Conservation (phyloP, 37 sponge, comb jelly and placozoan species). For the Chondrosia reniformis region DNA sequence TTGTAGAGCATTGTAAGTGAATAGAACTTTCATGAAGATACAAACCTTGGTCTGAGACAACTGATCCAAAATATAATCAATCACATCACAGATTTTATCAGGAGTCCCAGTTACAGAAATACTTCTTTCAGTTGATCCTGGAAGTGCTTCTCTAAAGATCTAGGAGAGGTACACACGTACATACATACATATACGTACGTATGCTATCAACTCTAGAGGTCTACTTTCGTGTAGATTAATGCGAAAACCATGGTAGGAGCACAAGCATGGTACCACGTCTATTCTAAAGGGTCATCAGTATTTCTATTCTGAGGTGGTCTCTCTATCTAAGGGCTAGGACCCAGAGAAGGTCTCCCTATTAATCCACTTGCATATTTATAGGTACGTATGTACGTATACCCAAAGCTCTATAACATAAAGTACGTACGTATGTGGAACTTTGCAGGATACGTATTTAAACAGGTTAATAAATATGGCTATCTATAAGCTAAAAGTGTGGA, state of each 20-base stretch:
- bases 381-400: background rate
- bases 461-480: too few relatives aligned
- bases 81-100: slow-evolving; percentile 36
- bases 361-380: too few relatives aligned
- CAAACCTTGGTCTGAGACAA: slow-evolving; percentile 9
- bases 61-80: slow-evolving; percentile 6
- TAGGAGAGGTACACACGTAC: background rate
- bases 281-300: too few relatives aligned
- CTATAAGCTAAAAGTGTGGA: too few relatives aligned
- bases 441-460: too few relatives aligned
- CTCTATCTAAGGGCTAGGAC: too few relatives aligned
- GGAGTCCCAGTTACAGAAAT: slow-evolving; percentile 50
- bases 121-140: slow-evolving; percentile 68
- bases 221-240: too few relatives aligned
- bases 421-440: background rate
- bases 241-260: too few relatives aligned
- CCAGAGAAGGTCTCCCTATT: too few relatives aligned
- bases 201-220: background rate
- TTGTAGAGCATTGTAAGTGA: too few relatives aligned
- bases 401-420: background rate
- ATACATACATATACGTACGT: background rate
- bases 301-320: too few relatives aligned
- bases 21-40: too few relatives aligned
- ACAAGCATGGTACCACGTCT: background rate
- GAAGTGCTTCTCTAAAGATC: slow-evolving; percentile 76